Conservation (phyloP, 2,797 vertebrate genomes). For the Crocodylus rhombifer region DNA sequence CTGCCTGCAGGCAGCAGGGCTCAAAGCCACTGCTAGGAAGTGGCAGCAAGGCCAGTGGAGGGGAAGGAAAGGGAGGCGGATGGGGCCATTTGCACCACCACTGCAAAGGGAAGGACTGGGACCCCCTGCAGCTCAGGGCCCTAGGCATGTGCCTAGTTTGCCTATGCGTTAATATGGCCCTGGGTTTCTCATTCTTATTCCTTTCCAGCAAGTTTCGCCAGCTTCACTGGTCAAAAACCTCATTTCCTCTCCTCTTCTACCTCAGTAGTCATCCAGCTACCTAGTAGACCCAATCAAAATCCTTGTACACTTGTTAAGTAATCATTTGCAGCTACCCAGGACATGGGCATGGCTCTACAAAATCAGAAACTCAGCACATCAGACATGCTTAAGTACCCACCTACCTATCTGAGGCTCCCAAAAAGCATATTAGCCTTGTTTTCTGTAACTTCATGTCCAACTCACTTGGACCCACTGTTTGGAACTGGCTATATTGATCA, state of each 20-base stretch:
- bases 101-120: no score
- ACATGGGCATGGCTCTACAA: not conserved
- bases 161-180: no score
- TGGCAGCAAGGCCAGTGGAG: no score
- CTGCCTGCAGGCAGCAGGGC: no score
- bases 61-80: no score
- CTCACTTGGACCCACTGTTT: no score
- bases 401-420: not conserved
- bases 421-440: not conserved
- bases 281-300: not conserved
- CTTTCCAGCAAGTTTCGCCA: conserved; percentile 1
- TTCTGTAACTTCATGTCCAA: no score
- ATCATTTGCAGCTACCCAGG: not conserved
- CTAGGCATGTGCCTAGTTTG: no score
- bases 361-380: not conserved
- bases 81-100: no score
- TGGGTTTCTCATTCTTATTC: not conserved
- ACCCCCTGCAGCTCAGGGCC: no score
- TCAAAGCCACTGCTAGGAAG: no score
- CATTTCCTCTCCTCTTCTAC: not conserved
- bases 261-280: not conserved
- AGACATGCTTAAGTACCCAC: not conserved
- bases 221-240: not conserved
- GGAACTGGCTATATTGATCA: not conserved
- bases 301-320: no score